Evolutionary conservation across 2,888 invertebrate genomes (phyloP).

Genomic region (Pheosia tremula): DNA sequence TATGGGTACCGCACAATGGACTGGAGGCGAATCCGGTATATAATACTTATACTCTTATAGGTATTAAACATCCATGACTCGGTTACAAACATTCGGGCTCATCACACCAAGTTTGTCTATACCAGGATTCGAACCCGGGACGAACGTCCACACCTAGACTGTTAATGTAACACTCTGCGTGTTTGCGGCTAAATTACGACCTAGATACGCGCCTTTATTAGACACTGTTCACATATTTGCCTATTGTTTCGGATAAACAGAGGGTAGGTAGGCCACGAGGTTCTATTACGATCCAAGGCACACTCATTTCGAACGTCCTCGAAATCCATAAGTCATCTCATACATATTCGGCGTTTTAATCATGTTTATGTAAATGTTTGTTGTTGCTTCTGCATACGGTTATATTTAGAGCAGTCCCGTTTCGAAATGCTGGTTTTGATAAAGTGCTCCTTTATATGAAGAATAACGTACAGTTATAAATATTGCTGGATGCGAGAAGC

Average conservation of each 20-base stretch:
- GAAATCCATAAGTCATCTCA: conserved; percentile 44
- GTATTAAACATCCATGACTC: too few relatives aligned
- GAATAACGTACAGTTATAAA: conserved; percentile 39
- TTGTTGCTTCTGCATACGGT: conserved; percentile 34
- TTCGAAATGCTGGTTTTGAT: conserved; percentile 30
- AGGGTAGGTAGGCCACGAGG: conserved; percentile 22
- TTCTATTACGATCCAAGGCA: conserved; percentile 32
- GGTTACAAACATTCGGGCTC: too few relatives aligned
- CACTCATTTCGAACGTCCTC: conserved; percentile 25
- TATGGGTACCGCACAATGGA: too few relatives aligned
- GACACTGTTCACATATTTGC: conserved; percentile 30
- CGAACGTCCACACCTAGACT: too few relatives aligned
- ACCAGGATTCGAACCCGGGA: too few relatives aligned
- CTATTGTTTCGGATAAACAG: conserved; percentile 21
- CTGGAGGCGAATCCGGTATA: too few relatives aligned
- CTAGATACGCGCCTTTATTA: conserved; percentile 19
- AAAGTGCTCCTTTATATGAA: conserved; percentile 19
- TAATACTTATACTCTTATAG: too few relatives aligned
- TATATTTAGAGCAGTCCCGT: conserved; percentile 15
- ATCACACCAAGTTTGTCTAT: too few relatives aligned
- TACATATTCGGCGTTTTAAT: conserved; percentile 60
- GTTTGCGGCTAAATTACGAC: neutral
- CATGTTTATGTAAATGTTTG: conserved; percentile 58
- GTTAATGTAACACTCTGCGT: neutral
- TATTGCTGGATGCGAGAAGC: conserved; percentile 32